Evolutionary conservation across 2,888 invertebrate genomes (phyloP).

Genomic region (Rutpela maculata): DNA sequence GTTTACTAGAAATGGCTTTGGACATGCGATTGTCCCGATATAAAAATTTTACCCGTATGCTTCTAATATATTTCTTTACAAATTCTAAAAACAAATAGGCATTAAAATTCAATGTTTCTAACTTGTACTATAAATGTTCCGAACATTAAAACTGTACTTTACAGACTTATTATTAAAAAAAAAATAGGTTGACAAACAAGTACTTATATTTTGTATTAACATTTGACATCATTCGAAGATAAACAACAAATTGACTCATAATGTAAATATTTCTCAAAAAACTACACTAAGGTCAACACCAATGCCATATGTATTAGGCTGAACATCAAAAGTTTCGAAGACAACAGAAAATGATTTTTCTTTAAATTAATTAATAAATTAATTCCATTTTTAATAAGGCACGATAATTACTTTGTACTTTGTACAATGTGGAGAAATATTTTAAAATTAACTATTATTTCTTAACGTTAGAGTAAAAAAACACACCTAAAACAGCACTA

Average conservation of each 20-base stretch:
- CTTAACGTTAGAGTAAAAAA: background rate
- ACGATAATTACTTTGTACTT: conserved; percentile 33
- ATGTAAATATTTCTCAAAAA: conserved; percentile 28
- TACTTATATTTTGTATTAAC: background rate
- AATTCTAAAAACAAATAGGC: no score
- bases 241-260: conserved; percentile 10
- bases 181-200: background rate
- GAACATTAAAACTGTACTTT: background rate
- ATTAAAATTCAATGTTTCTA: no score
- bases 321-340: conserved; percentile 31
- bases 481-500: background rate
- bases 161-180: conserved; percentile 4
- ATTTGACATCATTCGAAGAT: conserved; percentile 6
- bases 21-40: no score
- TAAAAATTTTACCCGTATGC: no score
- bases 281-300: background rate
- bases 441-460: background rate
- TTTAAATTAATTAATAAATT: background rate
- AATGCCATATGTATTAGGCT: conserved; percentile 12
- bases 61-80: no score
- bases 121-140: background rate
- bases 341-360: background rate
- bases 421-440: conserved; percentile 21
- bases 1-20: no score
- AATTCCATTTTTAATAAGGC: conserved; percentile 23